These are phyloP conservation scores for Dipodomys stephensi DNA, from an alignment of 2,113 vertebrate species.

Conservation along the genomic window DNA sequence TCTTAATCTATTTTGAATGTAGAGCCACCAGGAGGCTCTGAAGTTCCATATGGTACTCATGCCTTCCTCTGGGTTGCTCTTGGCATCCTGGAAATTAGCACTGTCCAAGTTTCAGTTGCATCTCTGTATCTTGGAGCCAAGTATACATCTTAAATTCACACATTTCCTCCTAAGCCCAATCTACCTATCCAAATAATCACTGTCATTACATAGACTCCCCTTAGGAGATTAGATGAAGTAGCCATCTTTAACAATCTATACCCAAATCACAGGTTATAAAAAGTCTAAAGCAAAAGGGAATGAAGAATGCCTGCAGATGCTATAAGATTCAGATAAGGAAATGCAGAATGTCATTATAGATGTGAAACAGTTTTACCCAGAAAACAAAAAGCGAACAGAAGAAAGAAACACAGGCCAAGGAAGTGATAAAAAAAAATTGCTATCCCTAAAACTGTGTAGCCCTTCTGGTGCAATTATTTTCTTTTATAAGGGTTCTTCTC, in stretches of 20 bases:
- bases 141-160: background rate
- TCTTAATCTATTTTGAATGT: background rate
- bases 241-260: slow-evolving; percentile 40
- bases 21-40: slow-evolving; percentile 8
- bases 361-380: slow-evolving; percentile 57
- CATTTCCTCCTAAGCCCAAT: background rate
- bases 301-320: slow-evolving; percentile 73
- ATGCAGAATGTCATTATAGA: slow-evolving; percentile 53
- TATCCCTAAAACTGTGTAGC: background rate
- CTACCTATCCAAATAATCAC: slow-evolving; percentile 50
- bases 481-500: background rate
- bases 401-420: slow-evolving; percentile 20
- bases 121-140: slow-evolving; percentile 17
- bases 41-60: slow-evolving; percentile 13
- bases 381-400: slow-evolving; percentile 52
- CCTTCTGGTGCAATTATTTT: background rate
- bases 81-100: slow-evolving; percentile 49
- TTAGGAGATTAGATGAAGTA: slow-evolving; percentile 3
- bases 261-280: slow-evolving; percentile 69
- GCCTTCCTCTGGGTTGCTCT: slow-evolving; percentile 23
- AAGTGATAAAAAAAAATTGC: background rate
- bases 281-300: slow-evolving; percentile 62
- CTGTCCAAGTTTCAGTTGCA: slow-evolving; percentile 30
- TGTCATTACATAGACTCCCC: background rate
- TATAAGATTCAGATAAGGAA: slow-evolving; percentile 48